Conservation (phyloP, 37 sponge, comb jelly and placozoan species). For the Tethya wilhelma region DNA sequence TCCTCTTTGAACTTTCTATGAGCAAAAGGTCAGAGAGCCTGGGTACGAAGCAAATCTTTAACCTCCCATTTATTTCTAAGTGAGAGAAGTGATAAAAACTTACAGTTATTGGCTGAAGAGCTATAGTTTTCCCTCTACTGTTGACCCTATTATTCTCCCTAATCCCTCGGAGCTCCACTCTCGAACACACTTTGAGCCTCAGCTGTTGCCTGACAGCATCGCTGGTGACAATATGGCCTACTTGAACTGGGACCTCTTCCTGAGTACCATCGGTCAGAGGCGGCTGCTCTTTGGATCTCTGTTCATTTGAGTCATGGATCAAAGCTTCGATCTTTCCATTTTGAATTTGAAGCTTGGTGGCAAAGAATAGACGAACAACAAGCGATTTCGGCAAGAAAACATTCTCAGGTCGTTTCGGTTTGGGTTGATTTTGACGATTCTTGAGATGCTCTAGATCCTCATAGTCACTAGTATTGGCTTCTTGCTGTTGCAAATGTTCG, state of each 20-base stretch:
- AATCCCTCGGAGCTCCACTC: conserved; percentile 44
- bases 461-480: background rate
- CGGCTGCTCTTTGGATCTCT: background rate
- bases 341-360: background rate
- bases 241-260: background rate
- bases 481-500: background rate
- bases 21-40: too few species aligned
- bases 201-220: conserved; percentile 67
- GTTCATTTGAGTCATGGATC: background rate
- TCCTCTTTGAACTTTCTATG: too few species aligned
- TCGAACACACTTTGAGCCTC: conserved; percentile 24
- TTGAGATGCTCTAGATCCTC: background rate
- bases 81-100: too few species aligned
- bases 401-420: background rate
- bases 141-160: too few species aligned
- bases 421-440: background rate
- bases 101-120: too few species aligned
- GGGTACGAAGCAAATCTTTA: too few species aligned
- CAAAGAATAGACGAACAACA: conserved; percentile 36
- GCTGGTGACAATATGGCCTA: conserved; percentile 79
- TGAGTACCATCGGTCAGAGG: too few species aligned
- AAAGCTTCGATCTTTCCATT: background rate
- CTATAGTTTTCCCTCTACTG: too few species aligned
- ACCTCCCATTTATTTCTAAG: too few species aligned
- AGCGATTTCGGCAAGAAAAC: background rate